phyloP scores from a whole-genome alignment of 2,888 invertebrate species.

The Nematopogon swammerdamellus region DNA sequence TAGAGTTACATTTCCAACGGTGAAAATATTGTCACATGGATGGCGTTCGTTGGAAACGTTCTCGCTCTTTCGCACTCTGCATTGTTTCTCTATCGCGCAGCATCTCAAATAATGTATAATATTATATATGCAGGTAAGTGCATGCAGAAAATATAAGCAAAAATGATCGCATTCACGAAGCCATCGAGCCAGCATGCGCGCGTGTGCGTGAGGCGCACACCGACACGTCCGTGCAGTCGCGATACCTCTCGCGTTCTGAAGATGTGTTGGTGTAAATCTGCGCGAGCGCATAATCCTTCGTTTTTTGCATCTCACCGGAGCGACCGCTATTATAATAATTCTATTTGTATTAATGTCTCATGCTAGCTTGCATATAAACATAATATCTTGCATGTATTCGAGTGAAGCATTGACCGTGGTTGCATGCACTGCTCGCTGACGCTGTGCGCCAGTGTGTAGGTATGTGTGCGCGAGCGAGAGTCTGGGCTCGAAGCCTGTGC shows the following conservation, averaged over 20 bases:
- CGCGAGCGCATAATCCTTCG: slow-evolving; percentile 1
- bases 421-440: background rate
- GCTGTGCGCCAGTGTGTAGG: too few relatives aligned
- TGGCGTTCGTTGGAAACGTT: background rate
- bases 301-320: slow-evolving; percentile 1
- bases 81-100: background rate
- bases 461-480: background rate
- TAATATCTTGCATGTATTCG: background rate
- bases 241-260: background rate
- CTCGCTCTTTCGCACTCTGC: background rate
- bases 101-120: background rate
- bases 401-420: background rate
- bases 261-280: background rate
- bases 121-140: background rate
- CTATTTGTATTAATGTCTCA: slow-evolving; percentile 3
- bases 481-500: slow-evolving; percentile 15
- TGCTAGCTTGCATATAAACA: background rate
- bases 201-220: background rate
- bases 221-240: too few relatives aligned
- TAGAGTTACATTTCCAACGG: background rate
- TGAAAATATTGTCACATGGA: background rate
- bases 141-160: background rate
- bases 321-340: slow-evolving; percentile 4
- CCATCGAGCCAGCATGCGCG: background rate
- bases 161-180: background rate